Base-by-base conservation (phyloP, 2,888 invertebrate genomes). In the Leptodirus hochenwartii region DNA sequence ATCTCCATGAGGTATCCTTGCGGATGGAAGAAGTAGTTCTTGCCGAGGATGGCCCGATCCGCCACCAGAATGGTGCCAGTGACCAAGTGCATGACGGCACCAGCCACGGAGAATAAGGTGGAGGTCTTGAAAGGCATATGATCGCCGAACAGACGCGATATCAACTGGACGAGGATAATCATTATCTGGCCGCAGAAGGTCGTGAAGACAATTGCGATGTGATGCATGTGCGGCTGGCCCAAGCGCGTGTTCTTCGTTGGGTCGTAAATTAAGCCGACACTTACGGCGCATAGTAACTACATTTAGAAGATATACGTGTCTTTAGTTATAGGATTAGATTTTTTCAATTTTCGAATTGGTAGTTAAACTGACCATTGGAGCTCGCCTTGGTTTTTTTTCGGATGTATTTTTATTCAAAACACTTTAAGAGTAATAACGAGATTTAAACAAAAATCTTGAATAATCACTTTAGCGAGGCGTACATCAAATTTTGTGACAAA, bases 141-240 rank as follows among this genome's bases (percentile, higher is more conserved):
- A 46, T 76, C 74, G 6, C 69, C 68, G 17, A 71, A 53, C 31
- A 66, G 43, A 37, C 68, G 60, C 8, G 68, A 64, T 39, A 71
- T 54, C 36, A 76, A 54, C 40, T 73, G 49, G 15, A 74, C 57
- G 2, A 62, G 53, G 36, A 71, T 71, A 49, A 75, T 67, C 38
- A 76, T 59, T 44, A 75, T 62, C 47, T 61, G 72, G 38, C 74
- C 71, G 9, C 66, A 66, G 46, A 66, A 66, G 3, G 72, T 61
- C 9, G 72, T 66, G 53, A 69, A 75, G 50, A 75, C 68, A 35
- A 74, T 57, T 1, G 71, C 74, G 11, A 70, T 62, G 43, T 73
- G 61, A 41, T 62, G 57, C 50, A 54, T 58, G 47, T 53, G 68
- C 43, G 53, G 64, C 45, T 46, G 59, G 15, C 66, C 62, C 22